Evolutionary conservation across 2,888 invertebrate genomes (phyloP).

Genomic region (Lepidochitona cinerea): DNA sequence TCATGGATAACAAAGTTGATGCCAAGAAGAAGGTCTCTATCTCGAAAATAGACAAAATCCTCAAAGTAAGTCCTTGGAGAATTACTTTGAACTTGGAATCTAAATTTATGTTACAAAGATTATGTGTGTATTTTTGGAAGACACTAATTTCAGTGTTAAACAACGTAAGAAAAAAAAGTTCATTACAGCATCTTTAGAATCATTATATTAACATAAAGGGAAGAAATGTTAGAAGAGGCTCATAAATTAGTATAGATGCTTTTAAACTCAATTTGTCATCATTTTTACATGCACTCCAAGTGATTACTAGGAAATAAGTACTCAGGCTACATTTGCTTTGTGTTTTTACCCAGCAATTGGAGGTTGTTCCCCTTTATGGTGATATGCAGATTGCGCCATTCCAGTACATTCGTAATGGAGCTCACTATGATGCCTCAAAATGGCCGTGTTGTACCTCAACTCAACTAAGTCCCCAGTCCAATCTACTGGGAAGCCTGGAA

Average conservation of each 20-base stretch:
- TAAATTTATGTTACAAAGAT: no score
- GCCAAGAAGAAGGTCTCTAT: constrained; percentile 96
- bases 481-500: constrained; percentile 90
- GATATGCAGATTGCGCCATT: constrained; percentile 99
- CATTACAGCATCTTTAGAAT: no score
- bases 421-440: constrained; percentile 64
- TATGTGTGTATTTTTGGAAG: no score
- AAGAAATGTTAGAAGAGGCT: no score
- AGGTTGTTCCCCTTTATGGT: constrained; percentile 81
- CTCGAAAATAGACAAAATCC: constrained; percentile 94
- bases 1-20: constrained; percentile 93
- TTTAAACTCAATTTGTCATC: no score
- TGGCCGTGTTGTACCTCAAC: constrained; percentile 74
- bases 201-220: no score
- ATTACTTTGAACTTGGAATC: no score
- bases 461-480: constrained; percentile 84
- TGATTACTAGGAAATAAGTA: no score
- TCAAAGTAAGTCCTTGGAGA: constrained; percentile 86
- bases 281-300: no score
- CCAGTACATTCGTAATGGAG: constrained; percentile 89
- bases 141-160: no score
- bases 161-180: no score
- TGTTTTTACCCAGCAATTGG: constrained; percentile 53
- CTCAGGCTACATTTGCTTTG: constrained; percentile 4
- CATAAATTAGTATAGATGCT: no score